phyloP scores from a whole-genome alignment of 2,113 vertebrate genomes.

The Microcebus griseorufus region DNA sequence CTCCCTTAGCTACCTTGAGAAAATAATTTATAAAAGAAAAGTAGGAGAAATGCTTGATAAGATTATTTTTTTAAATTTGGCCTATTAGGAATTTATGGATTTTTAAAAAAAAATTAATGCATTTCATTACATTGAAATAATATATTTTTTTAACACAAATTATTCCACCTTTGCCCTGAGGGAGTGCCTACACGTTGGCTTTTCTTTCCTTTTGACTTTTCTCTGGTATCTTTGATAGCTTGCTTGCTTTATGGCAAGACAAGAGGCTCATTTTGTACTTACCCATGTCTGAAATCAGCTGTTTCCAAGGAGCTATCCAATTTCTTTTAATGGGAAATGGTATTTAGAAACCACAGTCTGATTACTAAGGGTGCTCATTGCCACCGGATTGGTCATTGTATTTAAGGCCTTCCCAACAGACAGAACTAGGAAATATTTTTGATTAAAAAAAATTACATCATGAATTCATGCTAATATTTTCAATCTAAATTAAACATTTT shows the following conservation, averaged over 20 bases:
- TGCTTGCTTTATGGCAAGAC: background rate
- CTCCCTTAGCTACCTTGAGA: too few species aligned
- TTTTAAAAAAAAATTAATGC: background rate
- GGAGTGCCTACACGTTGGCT: background rate
- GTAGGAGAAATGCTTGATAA: too few species aligned
- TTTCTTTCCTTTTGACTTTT: background rate
- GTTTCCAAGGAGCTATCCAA: background rate
- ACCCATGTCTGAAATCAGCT: background rate
- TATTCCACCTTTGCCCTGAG: background rate
- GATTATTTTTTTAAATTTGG: too few species aligned
- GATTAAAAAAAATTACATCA: too few species aligned
- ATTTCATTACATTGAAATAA: background rate
- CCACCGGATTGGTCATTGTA: background rate
- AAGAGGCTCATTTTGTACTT: background rate
- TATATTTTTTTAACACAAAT: background rate
- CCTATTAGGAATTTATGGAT: too few species aligned
- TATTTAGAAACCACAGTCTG: slow-evolving; percentile 18
- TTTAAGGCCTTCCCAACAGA: background rate
- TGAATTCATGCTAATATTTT: background rate
- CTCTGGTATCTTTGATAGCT: background rate
- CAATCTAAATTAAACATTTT: background rate
- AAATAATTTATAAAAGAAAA: too few species aligned
- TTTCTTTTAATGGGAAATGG: background rate
- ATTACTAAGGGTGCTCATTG: background rate
- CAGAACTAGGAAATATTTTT: background rate